Conservation (phyloP, 53 echinoderm and acorn worm genomes). For the Actinopyga echinites region DNA sequence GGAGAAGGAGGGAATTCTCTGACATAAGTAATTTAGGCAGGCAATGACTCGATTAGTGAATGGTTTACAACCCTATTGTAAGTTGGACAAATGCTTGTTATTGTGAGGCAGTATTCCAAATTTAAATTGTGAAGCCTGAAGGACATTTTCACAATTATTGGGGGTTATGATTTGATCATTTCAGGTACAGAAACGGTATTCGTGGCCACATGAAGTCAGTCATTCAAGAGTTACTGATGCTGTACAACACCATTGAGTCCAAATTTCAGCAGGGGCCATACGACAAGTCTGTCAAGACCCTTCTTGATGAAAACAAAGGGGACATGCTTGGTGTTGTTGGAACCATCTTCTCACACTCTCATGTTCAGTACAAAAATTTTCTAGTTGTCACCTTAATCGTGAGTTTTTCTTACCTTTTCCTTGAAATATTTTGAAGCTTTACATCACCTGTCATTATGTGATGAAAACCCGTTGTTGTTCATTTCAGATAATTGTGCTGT, state of each 20-base stretch:
- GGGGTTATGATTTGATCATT: not conserved
- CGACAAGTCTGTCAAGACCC: conserved; percentile 87
- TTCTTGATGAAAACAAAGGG: conserved; percentile 86
- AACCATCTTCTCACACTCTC: conserved; percentile 89
- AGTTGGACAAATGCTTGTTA: not conserved
- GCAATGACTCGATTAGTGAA: too few species aligned
- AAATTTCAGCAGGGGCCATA: conserved; percentile 95
- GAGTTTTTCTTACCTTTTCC: conserved; percentile 43
- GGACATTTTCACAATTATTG: not conserved
- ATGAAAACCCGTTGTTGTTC: too few species aligned
- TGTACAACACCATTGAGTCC: conserved; percentile 78
- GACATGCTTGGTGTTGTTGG: conserved; percentile 84
- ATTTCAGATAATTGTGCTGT: too few species aligned
- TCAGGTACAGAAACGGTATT: conserved; percentile 93
- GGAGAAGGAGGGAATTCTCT: too few species aligned
- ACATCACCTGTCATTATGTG: too few species aligned
- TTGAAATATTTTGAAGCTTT: too few species aligned
- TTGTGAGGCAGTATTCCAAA: not conserved
- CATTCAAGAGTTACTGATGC: conserved; percentile 78
- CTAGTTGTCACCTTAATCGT: conserved; percentile 90
- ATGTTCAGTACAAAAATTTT: conserved; percentile 83
- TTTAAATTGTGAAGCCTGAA: not conserved
- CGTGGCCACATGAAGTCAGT: conserved; percentile 99
- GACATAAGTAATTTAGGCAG: too few species aligned
- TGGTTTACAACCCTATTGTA: too few species aligned